phyloP scores from a whole-genome alignment of 2,113 vertebrate species.

The Paradoxurus hermaphroditus region DNA sequence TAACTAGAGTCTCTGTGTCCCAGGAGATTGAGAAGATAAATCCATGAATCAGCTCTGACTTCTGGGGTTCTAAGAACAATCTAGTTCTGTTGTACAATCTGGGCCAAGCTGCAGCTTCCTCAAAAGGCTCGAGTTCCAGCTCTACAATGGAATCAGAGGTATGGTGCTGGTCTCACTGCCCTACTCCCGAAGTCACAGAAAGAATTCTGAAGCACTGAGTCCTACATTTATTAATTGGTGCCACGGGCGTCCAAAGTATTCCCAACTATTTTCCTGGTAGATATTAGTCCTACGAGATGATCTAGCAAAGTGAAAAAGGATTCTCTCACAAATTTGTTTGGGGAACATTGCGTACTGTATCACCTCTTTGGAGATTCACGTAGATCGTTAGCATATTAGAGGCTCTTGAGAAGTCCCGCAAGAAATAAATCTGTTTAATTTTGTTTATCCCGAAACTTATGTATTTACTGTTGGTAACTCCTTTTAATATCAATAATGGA shows the following conservation, averaged over 20 bases:
- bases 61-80: slow-evolving; percentile 29
- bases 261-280: not conserved
- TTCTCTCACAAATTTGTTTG: not conserved
- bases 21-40: not conserved
- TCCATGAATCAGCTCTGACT: not conserved
- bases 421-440: not conserved
- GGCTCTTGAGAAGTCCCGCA: not conserved
- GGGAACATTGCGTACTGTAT: not conserved
- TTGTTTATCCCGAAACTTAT: not conserved
- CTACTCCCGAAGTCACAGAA: not conserved
- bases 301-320: not conserved
- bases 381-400: not conserved
- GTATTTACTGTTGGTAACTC: not conserved
- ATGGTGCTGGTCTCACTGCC: not conserved
- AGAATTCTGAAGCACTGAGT: not conserved
- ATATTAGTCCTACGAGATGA: not conserved
- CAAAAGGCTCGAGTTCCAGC: not conserved
- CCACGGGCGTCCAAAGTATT: not conserved
- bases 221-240: not conserved
- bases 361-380: not conserved
- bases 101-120: slow-evolving; percentile 4
- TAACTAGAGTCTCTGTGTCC: not conserved
- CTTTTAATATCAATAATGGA: not conserved
- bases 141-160: not conserved
- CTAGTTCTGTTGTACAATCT: not conserved